Conservation (phyloP, 2,113 vertebrate genomes). For the Eira barbara region DNA sequence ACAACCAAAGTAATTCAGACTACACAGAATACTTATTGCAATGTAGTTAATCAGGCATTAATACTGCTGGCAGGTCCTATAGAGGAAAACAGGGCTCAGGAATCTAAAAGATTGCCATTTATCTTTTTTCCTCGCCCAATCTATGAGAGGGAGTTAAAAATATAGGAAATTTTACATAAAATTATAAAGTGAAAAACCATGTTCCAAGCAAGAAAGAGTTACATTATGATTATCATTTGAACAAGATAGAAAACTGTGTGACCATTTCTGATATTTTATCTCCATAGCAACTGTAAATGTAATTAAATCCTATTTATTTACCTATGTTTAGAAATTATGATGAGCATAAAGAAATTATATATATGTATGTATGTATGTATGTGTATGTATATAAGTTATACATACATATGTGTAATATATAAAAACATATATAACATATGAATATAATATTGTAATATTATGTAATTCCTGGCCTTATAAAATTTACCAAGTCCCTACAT, state of each 20-base stretch:
- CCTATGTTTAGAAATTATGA: background rate
- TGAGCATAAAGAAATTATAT: background rate
- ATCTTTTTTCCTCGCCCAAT: background rate
- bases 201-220: background rate
- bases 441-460: too few relatives aligned
- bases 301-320: background rate
- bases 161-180: background rate
- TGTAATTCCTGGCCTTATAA: background rate
- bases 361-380: background rate
- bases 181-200: background rate
- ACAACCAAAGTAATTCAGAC: slow-evolving; percentile 30
- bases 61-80: background rate
- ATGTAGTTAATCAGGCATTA: background rate
- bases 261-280: background rate
- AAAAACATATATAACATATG: background rate
- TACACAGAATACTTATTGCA: background rate
- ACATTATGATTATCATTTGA: background rate
- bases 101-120: background rate
- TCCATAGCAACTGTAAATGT: background rate
- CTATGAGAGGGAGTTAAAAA: background rate
- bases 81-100: background rate
- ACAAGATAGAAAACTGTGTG: background rate
- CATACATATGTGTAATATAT: background rate
- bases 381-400: background rate
- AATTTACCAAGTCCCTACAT: background rate